Conservation (phyloP, 2,888 invertebrate genomes). For the Myopa tessellatipennis region DNA sequence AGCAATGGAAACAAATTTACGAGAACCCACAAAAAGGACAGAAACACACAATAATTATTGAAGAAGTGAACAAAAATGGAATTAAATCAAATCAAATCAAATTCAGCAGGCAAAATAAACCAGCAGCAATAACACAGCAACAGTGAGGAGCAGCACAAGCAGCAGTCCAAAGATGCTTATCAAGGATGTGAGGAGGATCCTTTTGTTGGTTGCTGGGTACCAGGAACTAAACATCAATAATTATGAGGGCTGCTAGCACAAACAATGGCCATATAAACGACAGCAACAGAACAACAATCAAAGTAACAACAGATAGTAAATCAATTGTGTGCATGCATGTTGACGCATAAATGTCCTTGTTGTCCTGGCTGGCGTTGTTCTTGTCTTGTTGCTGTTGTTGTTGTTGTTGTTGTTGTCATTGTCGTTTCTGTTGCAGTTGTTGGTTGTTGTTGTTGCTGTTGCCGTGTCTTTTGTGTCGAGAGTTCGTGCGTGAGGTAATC, state of each 20-base stretch:
- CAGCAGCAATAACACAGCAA: background rate
- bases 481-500: conserved; percentile 35
- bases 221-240: conserved; percentile 39
- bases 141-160: background rate
- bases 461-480: background rate
- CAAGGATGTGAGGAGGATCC: conserved; percentile 23
- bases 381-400: background rate
- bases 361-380: background rate
- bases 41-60: conserved; percentile 17
- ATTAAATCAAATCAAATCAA: background rate
- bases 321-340: conserved; percentile 4
- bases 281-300: background rate
- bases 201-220: conserved; percentile 7
- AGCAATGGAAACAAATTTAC: conserved; percentile 26
- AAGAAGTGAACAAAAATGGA: background rate
- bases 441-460: background rate
- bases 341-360: conserved; percentile 15
- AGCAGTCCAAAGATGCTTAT: conserved; percentile 25
- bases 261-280: background rate
- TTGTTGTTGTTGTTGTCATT: background rate
- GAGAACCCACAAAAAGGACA: conserved; percentile 36
- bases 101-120: background rate
- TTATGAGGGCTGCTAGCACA: conserved; percentile 31
- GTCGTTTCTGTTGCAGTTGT: background rate
- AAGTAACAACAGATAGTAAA: conserved; percentile 14